Conservation (phyloP, 2,888 invertebrate genomes). For the Yponomeuta cagnagella region DNA sequence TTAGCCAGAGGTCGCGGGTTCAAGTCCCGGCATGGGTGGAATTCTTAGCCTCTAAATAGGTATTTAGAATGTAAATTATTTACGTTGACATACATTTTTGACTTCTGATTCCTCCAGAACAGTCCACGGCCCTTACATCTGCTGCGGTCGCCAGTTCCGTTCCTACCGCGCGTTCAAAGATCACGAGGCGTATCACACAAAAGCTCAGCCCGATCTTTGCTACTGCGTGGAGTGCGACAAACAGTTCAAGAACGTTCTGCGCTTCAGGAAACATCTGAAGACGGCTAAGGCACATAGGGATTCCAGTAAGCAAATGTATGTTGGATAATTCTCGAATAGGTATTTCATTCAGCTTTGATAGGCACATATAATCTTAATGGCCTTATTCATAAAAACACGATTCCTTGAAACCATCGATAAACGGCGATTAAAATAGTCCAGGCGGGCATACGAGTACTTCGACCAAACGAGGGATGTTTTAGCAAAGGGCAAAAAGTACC, state of each 20-base stretch:
- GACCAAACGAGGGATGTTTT: too few relatives aligned
- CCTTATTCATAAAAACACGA: not conserved
- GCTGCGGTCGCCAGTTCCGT: slow-evolving; percentile 32
- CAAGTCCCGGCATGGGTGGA: too few relatives aligned
- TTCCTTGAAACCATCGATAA: too few relatives aligned
- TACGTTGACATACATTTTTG: too few relatives aligned
- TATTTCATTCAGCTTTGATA: too few relatives aligned
- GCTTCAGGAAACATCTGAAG: slow-evolving; percentile 41
- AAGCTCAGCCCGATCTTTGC: slow-evolving; percentile 19
- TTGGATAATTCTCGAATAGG: not conserved
- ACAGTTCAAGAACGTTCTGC: slow-evolving; percentile 36
- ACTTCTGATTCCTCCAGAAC: slow-evolving; percentile 26
- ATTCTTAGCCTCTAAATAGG: too few relatives aligned
- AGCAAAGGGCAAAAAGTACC: too few relatives aligned
- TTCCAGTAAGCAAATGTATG: not conserved
- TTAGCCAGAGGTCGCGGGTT: too few relatives aligned
- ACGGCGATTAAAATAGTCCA: too few relatives aligned
- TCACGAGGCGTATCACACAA: slow-evolving; percentile 28
- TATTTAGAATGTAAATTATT: too few relatives aligned
- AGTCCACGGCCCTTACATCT: slow-evolving; percentile 33
- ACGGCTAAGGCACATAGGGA: slow-evolving; percentile 36
- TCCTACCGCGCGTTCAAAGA: slow-evolving; percentile 27
- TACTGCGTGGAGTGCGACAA: slow-evolving; percentile 58
- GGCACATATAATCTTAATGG: too few relatives aligned
- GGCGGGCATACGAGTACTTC: too few relatives aligned